A percentile compares a stretch with the other conserved stretches of the same genome.
Evolutionary conservation across 1,140 invertebrate genomes (phyloP).

Genomic region (Lucilia sericata): DNA sequence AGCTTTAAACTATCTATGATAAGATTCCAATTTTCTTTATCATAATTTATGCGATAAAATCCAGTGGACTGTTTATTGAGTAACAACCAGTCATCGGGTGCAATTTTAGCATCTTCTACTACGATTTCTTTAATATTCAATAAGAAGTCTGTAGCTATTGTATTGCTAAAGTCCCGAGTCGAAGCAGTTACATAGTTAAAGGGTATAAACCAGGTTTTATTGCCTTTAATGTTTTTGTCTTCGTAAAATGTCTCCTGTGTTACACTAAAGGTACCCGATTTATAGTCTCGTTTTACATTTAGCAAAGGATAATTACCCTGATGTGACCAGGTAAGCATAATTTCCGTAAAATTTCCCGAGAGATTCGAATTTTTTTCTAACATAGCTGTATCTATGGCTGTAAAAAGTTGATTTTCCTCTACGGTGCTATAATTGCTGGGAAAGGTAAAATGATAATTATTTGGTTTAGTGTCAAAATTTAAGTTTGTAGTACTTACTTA

Average conservation of each 20-base stretch:
- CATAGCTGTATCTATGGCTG: constrained; percentile 72
- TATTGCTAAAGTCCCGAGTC: constrained; percentile 68
- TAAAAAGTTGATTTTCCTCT: constrained; percentile 76
- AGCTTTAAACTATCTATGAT: constrained; percentile 68
- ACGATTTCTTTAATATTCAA: constrained; percentile 35
- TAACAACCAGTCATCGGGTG: constrained; percentile 70
- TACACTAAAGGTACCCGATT: constrained; percentile 59
- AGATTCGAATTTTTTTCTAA: constrained; percentile 56
- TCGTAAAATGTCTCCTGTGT: constrained; percentile 68
- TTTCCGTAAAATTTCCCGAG: constrained; percentile 56
- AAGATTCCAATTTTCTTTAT: constrained; percentile 71
- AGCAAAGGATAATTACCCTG: constrained; percentile 77
- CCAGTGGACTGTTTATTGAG: constrained; percentile 74
- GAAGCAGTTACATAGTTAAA: constrained; percentile 69
- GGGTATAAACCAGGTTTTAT: constrained; percentile 68
- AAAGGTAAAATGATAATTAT: not conserved
- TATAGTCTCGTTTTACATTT: constrained; percentile 70
- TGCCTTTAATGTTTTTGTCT: constrained; percentile 29
- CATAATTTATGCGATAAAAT: constrained; percentile 76
- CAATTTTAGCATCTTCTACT: constrained; percentile 9
- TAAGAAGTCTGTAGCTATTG: constrained; percentile 61
- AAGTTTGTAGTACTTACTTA: constrained; percentile 69
- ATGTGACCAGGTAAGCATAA: constrained; percentile 77
- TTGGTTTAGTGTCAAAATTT: not conserved
- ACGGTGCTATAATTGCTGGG: constrained; percentile 68